These are phyloP conservation scores for Herpetotheres cachinnans DNA, from an alignment of 2,113 vertebrate species.

Conservation along the genomic window DNA sequence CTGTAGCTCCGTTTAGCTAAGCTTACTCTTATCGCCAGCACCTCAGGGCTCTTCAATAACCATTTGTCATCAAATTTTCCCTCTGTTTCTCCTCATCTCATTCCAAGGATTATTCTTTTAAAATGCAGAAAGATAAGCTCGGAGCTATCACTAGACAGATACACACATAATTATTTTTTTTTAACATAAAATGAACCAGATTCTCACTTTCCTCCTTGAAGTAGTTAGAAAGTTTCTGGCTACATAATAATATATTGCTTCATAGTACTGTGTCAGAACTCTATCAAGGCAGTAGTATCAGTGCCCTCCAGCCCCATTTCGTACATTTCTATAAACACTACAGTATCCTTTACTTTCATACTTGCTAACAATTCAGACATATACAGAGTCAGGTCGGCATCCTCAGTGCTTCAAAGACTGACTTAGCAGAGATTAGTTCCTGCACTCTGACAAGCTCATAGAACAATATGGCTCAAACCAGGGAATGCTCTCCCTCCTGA, in stretches of 20 bases:
- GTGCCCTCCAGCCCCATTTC: not conserved
- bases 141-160: slow-evolving; percentile 41
- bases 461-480: not conserved
- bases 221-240: not conserved
- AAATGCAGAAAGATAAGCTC: slow-evolving; percentile 25
- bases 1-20: slow-evolving; percentile 2
- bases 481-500: not conserved
- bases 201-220: not conserved
- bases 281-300: not conserved
- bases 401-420: not conserved
- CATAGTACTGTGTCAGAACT: not conserved
- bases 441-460: not conserved
- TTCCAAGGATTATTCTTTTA: slow-evolving; percentile 46
- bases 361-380: not conserved
- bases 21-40: slow-evolving; percentile 42
- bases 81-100: slow-evolving; percentile 38
- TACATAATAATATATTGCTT: not conserved
- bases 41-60: slow-evolving; percentile 56
- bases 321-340: not conserved
- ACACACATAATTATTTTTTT: not conserved
- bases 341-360: not conserved
- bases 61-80: slow-evolving; percentile 60
- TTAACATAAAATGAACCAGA: slow-evolving; percentile 3
- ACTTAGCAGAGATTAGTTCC: not conserved
- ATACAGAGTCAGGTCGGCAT: not conserved